Percentiles rank a stretch among this genome's conserved stretches.
Conservation (phyloP, 2,888 invertebrate genomes). For the Drosophila falleni region DNA sequence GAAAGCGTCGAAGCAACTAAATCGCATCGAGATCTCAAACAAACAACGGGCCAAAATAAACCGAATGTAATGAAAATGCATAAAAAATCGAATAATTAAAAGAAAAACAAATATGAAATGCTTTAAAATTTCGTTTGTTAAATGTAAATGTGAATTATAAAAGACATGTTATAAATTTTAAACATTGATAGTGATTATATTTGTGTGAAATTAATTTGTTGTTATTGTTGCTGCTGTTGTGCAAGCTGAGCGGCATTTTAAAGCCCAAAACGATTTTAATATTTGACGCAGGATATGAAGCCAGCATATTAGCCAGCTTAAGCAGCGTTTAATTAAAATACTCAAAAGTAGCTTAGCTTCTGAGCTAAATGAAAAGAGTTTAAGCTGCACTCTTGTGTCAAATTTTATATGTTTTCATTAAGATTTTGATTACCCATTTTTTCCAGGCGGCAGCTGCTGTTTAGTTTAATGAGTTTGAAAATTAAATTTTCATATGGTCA, state of each 20-base stretch:
- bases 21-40: conserved; percentile 53
- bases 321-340: background rate
- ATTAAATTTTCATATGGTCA: conserved; percentile 32
- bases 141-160: background rate
- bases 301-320: conserved; percentile 1
- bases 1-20: conserved; percentile 79
- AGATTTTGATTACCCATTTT: conserved; percentile 13
- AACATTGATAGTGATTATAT: conserved; percentile 1
- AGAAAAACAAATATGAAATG: conserved; percentile 29
- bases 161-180: background rate
- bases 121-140: background rate
- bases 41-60: conserved; percentile 15
- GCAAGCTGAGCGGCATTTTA: conserved; percentile 32
- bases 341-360: conserved; percentile 4
- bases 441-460: conserved; percentile 34
- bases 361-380: background rate
- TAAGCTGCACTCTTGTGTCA: background rate
- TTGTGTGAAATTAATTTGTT: background rate
- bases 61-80: conserved; percentile 45
- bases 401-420: conserved; percentile 3
- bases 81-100: conserved; percentile 8
- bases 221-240: conserved; percentile 12
- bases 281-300: conserved; percentile 1
- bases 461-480: conserved; percentile 31
- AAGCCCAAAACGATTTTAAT: conserved; percentile 28